phyloP scores from a whole-genome alignment of 2,113 vertebrate species.

The Delphinapterus leucas region DNA sequence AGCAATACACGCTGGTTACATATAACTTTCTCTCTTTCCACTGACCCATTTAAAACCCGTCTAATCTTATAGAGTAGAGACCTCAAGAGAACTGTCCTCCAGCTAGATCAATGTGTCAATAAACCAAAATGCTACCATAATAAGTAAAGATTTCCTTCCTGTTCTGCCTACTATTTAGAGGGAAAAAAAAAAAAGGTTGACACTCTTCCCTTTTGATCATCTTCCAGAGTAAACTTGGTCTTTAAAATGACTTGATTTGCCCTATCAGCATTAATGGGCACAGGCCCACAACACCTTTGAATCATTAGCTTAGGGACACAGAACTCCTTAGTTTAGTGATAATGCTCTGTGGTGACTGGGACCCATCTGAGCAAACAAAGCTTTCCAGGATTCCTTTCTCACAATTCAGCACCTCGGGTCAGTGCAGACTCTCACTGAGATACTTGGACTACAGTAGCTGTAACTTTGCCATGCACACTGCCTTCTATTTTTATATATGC shows the following conservation, averaged over 20 bases:
- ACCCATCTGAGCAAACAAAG: background rate
- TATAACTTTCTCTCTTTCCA: background rate
- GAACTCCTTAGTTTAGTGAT: background rate
- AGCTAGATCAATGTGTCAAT: background rate
- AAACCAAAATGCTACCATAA: background rate
- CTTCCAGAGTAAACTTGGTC: background rate
- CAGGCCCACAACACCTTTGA: background rate
- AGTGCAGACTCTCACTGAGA: background rate
- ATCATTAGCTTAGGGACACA: background rate
- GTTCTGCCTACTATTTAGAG: background rate
- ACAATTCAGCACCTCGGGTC: background rate
- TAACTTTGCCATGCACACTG: background rate
- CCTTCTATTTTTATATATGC: background rate
- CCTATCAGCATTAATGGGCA: background rate
- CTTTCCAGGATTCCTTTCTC: background rate
- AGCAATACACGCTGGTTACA: background rate
- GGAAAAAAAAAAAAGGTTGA: background rate
- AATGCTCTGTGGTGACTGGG: background rate
- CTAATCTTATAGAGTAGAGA: background rate
- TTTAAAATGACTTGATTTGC: background rate
- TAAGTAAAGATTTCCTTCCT: constrained; percentile 23
- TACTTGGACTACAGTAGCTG: background rate
- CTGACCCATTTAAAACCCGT: background rate
- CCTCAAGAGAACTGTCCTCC: background rate
- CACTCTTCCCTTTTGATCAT: background rate